Evolutionary conservation across 2,113 vertebrate genomes (phyloP).

Genomic region (Tyrannus savana): DNA sequence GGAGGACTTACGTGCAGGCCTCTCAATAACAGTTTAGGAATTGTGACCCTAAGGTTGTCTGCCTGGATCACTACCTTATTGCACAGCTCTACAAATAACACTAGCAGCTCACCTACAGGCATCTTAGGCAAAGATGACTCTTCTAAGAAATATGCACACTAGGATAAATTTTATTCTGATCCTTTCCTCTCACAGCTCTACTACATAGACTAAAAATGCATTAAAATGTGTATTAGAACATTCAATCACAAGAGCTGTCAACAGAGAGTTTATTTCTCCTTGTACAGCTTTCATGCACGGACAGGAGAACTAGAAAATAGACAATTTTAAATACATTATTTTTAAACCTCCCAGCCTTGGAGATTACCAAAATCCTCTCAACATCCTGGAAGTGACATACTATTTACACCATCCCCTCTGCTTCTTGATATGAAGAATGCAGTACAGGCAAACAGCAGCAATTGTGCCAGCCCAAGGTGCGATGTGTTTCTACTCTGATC

Average conservation of each 20-base stretch:
- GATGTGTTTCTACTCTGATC: not conserved
- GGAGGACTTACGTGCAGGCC: not conserved
- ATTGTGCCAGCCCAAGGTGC: not conserved
- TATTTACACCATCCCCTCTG: not conserved
- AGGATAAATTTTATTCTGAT: not conserved
- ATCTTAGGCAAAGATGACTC: not conserved
- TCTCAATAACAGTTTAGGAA: not conserved
- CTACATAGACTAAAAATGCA: not conserved
- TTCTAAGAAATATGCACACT: fast-evolving
- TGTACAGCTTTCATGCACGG: not conserved
- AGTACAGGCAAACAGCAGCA: not conserved
- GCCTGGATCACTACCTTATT: not conserved
- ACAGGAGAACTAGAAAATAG: not conserved
- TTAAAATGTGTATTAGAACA: not conserved
- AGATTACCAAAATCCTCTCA: not conserved
- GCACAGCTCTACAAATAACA: not conserved
- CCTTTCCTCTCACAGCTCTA: not conserved
- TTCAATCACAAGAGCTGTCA: not conserved
- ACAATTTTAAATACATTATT: not conserved
- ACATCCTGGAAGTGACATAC: not conserved
- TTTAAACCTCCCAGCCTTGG: not conserved
- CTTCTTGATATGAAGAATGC: not conserved
- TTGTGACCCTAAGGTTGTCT: not conserved
- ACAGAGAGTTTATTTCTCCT: not conserved
- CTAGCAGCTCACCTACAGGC: not conserved